Conservation (phyloP, 2,113 vertebrate genomes). For the Aplodontia rufa region DNA sequence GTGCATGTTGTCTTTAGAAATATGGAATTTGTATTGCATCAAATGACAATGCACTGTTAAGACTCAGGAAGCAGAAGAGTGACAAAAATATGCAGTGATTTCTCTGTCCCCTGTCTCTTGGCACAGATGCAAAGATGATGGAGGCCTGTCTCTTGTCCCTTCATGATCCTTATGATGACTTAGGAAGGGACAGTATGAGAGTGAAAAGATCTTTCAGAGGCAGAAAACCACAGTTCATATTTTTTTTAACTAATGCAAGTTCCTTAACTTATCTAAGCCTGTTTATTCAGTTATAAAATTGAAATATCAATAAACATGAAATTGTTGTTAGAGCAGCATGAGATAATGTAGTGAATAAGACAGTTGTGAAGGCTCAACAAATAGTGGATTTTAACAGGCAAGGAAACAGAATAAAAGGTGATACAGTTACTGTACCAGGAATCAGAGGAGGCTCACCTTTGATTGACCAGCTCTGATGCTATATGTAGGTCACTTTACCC, state of each 20-base stretch:
- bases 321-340: neutral
- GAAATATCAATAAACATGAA: neutral
- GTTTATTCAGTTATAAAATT: neutral
- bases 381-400: neutral
- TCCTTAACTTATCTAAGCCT: neutral
- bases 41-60: neutral
- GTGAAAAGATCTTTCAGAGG: neutral
- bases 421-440: rapidly evolving
- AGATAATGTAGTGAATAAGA: neutral
- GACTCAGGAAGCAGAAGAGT: neutral
- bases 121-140: neutral
- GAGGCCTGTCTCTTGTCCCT: neutral
- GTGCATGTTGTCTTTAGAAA: neutral
- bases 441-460: neutral
- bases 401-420: neutral
- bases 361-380: neutral
- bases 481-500: too few species aligned
- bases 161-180: neutral
- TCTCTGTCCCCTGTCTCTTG: neutral
- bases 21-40: neutral
- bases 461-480: neutral
- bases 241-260: neutral
- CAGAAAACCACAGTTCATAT: neutral
- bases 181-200: neutral
- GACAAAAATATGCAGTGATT: neutral